Evolutionary conservation across 1,140 invertebrate genomes (phyloP).

Genomic region (Physella acuta): DNA sequence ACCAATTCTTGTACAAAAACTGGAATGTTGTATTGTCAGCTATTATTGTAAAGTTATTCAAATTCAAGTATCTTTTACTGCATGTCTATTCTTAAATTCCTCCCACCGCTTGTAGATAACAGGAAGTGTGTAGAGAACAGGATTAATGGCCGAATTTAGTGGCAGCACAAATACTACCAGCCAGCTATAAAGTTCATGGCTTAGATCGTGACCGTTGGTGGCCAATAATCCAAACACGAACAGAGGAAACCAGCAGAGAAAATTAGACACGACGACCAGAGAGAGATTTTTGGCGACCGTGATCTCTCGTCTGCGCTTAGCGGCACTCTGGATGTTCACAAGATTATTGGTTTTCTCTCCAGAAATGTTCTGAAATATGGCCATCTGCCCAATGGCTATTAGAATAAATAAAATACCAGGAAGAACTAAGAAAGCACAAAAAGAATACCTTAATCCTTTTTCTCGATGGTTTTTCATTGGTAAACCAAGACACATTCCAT

Average conservation of each 20-base stretch:
- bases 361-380: not conserved
- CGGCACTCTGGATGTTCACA: constrained; percentile 23
- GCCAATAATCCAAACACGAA: constrained; percentile 37
- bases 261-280: constrained; percentile 36
- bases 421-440: constrained; percentile 16
- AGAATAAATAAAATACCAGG: constrained; percentile 23
- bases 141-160: constrained; percentile 36
- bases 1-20: no score
- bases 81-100: not conserved
- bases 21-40: no score
- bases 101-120: constrained; percentile 1
- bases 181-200: constrained; percentile 31
- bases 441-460: constrained; percentile 20
- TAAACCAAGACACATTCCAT: no score
- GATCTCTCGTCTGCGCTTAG: constrained; percentile 25
- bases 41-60: no score
- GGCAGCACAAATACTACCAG: no score
- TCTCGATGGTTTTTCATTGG: not conserved
- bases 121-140: constrained; percentile 32
- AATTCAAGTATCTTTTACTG: no score
- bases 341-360: not conserved
- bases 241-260: constrained; percentile 39
- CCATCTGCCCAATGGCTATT: constrained; percentile 23
- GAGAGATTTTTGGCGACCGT: no score
- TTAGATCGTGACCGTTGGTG: constrained; percentile 18